Conservation (phyloP, 2,797 vertebrate species). For the Apodemus agrarius region DNA sequence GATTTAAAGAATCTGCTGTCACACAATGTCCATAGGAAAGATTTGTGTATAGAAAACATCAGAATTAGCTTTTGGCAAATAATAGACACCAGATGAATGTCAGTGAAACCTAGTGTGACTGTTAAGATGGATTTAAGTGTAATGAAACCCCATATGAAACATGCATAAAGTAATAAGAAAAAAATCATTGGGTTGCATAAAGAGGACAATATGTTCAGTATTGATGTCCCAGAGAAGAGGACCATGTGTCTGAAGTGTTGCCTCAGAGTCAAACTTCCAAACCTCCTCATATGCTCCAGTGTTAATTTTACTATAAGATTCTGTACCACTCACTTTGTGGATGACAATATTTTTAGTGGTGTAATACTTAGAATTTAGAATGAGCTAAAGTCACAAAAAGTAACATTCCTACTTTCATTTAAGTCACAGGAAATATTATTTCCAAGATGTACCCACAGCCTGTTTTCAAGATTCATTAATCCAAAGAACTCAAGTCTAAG, state of each 20-base stretch:
- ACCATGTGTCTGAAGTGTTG: not conserved
- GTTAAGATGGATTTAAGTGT: not conserved
- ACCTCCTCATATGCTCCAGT: not conserved
- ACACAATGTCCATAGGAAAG: not conserved
- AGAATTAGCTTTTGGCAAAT: not conserved
- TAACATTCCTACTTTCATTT: not conserved
- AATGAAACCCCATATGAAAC: not conserved
- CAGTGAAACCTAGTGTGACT: not conserved
- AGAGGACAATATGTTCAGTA: not conserved
- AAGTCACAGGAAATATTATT: not conserved
- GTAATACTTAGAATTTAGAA: not conserved
- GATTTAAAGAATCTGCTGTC: not conserved
- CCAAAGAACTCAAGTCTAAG: not conserved
- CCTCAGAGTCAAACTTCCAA: not conserved
- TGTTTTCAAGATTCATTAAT: not conserved
- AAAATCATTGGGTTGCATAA: not conserved
- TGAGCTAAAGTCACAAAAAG: not conserved
- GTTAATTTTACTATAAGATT: not conserved
- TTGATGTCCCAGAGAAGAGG: not conserved
- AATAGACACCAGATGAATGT: not conserved
- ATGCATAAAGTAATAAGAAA: not conserved
- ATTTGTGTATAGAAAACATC: not conserved
- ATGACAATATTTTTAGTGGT: not conserved
- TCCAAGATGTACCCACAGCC: not conserved
- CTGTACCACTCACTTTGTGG: not conserved